Percentiles rank a stretch among this genome's conserved stretches.
Evolutionary conservation across 1,140 invertebrate species (phyloP).

Genomic region (Ectropis grisescens): DNA sequence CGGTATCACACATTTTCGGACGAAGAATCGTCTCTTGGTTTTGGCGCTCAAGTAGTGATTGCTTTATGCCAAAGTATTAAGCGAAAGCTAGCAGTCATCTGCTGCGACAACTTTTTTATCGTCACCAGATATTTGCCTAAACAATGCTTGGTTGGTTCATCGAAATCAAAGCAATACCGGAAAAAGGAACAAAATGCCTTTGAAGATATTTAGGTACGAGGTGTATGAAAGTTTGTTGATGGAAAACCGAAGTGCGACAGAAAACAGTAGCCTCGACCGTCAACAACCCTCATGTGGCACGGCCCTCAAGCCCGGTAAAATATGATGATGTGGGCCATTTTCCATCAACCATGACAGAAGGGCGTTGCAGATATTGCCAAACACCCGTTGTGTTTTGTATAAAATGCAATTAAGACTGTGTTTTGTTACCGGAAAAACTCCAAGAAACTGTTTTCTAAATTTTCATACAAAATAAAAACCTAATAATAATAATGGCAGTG

Average conservation of each 20-base stretch:
- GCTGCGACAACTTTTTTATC: slow-evolving; percentile 23
- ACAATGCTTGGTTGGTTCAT: slow-evolving; percentile 15
- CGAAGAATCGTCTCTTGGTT: slow-evolving; percentile 16
- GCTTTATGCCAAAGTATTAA: slow-evolving; percentile 17
- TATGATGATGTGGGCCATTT: slow-evolving; percentile 14
- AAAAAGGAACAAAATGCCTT: slow-evolving; percentile 7
- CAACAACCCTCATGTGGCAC: slow-evolving; percentile 8
- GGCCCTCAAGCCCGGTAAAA: slow-evolving; percentile 4
- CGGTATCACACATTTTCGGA: slow-evolving; percentile 12
- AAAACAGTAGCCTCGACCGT: slow-evolving; percentile 3
- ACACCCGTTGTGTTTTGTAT: slow-evolving; percentile 16
- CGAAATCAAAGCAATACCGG: slow-evolving; percentile 6
- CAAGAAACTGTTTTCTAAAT: slow-evolving; percentile 17
- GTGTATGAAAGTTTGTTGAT: slow-evolving; percentile 4
- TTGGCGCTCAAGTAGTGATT: slow-evolving; percentile 19
- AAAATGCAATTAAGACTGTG: slow-evolving; percentile 17
- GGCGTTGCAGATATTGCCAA: slow-evolving; percentile 13
- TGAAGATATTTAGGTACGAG: slow-evolving; percentile 12
- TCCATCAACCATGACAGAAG: slow-evolving; percentile 10
- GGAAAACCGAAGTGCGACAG: slow-evolving; percentile 6
- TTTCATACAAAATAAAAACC: slow-evolving; percentile 15
- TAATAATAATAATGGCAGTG: too few relatives aligned
- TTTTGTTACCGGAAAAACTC: slow-evolving; percentile 15
- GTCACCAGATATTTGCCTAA: slow-evolving; percentile 13
- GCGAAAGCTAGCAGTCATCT: slow-evolving; percentile 12